These are phyloP conservation scores for Siniperca obscura DNA, from an alignment of 2,797 vertebrate genomes.

Conservation along the genomic window DNA sequence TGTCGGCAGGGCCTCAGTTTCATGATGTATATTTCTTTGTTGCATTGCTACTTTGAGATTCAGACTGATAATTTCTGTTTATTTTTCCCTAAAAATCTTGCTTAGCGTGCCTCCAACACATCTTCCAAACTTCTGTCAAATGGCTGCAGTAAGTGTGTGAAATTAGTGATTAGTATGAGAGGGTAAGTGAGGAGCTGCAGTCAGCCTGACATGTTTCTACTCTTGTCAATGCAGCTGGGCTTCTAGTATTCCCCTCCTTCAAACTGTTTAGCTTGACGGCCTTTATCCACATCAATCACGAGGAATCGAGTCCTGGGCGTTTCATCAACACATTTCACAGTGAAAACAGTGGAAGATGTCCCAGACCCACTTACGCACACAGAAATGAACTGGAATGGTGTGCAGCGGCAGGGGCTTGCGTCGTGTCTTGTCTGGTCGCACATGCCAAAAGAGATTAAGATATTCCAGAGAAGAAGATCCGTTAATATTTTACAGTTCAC, in stretches of 20 bases:
- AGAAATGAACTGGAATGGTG: slow-evolving; percentile 65
- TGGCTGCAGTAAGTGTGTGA: slow-evolving; percentile 36
- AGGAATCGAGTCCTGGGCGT: slow-evolving; percentile 66
- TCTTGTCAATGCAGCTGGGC: slow-evolving; percentile 75
- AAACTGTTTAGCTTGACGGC: slow-evolving; percentile 79
- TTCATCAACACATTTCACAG: slow-evolving; percentile 65
- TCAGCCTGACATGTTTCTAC: slow-evolving; percentile 50
- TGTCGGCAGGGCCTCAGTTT: neutral
- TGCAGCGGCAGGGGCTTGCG: slow-evolving; percentile 44
- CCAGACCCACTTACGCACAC: slow-evolving; percentile 63
- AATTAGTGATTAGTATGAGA: slow-evolving; percentile 45
- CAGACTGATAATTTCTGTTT: slow-evolving; percentile 32
- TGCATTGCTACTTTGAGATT: slow-evolving; percentile 19
- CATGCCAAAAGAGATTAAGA: slow-evolving; percentile 77
- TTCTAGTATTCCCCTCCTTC: slow-evolving; percentile 72
- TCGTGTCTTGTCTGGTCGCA: slow-evolving; percentile 63
- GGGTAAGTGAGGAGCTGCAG: slow-evolving; percentile 56
- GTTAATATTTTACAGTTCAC: slow-evolving; percentile 70
- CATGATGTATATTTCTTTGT: neutral
- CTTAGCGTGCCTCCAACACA: neutral
- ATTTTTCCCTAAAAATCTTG: slow-evolving; percentile 21
- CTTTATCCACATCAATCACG: slow-evolving; percentile 76
- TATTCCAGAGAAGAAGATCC: slow-evolving; percentile 71
- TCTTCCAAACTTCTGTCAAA: slow-evolving; percentile 53
- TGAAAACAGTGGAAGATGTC: slow-evolving; percentile 70